Percentiles rank a stretch among this genome's conserved stretches.
These are phyloP conservation scores for Platycercus adscitus DNA, from an alignment of 2,113 vertebrate species.

Conservation along the genomic window DNA sequence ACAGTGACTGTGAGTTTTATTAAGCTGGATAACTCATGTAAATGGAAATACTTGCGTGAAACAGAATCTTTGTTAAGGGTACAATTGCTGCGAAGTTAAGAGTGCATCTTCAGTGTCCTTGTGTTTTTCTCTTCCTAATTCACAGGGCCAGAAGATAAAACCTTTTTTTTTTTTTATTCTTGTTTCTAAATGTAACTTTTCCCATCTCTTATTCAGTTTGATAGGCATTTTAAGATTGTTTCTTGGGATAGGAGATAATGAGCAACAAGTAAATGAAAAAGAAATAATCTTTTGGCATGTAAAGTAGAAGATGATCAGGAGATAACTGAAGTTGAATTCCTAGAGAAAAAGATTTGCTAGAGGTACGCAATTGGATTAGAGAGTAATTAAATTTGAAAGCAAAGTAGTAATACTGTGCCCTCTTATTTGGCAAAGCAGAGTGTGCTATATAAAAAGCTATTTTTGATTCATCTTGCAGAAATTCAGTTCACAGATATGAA, in stretches of 20 bases:
- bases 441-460: neutral
- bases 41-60: neutral
- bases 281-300: neutral
- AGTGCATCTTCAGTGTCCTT: neutral
- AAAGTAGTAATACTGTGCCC: neutral
- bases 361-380: neutral
- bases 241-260: neutral
- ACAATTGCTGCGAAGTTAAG: neutral
- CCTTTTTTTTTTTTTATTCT: neutral
- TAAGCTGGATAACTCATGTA: neutral
- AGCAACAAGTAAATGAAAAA: neutral
- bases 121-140: neutral
- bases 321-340: neutral
- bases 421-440: neutral
- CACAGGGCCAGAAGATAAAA: neutral
- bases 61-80: neutral
- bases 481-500: neutral
- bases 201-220: neutral
- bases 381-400: neutral
- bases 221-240: neutral
- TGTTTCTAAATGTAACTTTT: neutral
- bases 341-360: neutral
- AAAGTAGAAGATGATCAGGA: neutral
- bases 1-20: neutral
- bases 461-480: slow-evolving; percentile 25